phyloP scores from a whole-genome alignment of 2,113 vertebrate species.

The Protobothrops flavoviridis region DNA sequence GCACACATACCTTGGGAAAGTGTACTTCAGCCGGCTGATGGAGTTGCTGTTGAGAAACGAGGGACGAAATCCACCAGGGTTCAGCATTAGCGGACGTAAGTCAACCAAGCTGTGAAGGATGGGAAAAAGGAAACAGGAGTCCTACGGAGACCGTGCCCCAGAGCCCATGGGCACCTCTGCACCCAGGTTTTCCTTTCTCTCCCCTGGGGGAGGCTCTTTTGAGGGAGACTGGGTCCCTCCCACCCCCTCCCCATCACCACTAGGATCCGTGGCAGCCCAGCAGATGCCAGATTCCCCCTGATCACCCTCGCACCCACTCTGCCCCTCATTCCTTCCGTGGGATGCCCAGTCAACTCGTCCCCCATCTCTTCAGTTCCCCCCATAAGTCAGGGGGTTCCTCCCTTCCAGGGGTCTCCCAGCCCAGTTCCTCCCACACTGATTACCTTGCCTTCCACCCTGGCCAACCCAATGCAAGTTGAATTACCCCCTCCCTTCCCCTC shows the following conservation, averaged over 20 bases:
- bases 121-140: background rate
- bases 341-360: background rate
- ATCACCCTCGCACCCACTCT: background rate
- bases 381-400: background rate
- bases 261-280: background rate
- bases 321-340: background rate
- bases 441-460: background rate
- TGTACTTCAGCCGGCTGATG: constrained; percentile 22
- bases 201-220: background rate
- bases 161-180: background rate
- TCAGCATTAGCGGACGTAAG: constrained; percentile 1
- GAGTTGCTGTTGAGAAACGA: constrained; percentile 27
- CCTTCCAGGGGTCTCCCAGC: background rate
- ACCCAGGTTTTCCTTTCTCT: background rate
- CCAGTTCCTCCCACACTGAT: background rate
- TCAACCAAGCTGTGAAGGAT: constrained; percentile 45
- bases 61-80: constrained; percentile 22
- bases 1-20: constrained; percentile 34
- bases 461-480: background rate
- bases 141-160: background rate
- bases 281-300: background rate
- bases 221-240: background rate
- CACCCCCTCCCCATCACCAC: background rate
- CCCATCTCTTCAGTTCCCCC: background rate
- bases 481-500: background rate